Conservation (phyloP, 2,888 invertebrate species). For the Drepanosiphum platanoidis region DNA sequence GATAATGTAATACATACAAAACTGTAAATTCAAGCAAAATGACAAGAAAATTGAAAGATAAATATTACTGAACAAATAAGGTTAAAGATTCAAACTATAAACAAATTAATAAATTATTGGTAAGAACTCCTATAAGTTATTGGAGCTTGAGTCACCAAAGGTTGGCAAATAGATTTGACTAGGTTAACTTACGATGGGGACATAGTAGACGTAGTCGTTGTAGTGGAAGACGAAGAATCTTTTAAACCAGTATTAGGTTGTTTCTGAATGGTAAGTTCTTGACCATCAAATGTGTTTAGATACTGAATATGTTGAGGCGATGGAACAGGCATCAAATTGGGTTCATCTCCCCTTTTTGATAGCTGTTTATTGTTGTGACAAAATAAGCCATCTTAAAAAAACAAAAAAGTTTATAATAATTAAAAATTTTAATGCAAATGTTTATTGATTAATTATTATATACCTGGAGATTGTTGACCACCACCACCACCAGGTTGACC, state of each 20-base stretch:
- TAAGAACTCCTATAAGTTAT: no score
- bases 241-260: conserved; percentile 91
- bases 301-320: conserved; percentile 96
- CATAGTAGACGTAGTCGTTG: conserved; percentile 71
- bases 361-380: conserved; percentile 51
- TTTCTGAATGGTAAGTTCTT: conserved; percentile 95
- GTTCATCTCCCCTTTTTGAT: conserved; percentile 73
- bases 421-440: not conserved
- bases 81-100: no score
- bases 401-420: not conserved
- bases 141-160: no score
- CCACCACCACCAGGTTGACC: conserved; percentile 43
- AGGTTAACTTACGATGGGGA: conserved; percentile 77
- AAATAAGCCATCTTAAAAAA: conserved; percentile 26
- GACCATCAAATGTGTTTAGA: conserved; percentile 94
- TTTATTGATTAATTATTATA: conserved; percentile 63
- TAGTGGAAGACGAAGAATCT: conserved; percentile 67
- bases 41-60: no score
- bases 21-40: no score
- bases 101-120: no score
- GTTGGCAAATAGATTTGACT: no score
- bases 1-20: no score
- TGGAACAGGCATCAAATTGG: conserved; percentile 93
- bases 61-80: no score
- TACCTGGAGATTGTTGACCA: conserved; percentile 69